These are phyloP conservation scores for Capreolus pygargus DNA, from an alignment of 2,113 vertebrate species.

Conservation along the genomic window DNA sequence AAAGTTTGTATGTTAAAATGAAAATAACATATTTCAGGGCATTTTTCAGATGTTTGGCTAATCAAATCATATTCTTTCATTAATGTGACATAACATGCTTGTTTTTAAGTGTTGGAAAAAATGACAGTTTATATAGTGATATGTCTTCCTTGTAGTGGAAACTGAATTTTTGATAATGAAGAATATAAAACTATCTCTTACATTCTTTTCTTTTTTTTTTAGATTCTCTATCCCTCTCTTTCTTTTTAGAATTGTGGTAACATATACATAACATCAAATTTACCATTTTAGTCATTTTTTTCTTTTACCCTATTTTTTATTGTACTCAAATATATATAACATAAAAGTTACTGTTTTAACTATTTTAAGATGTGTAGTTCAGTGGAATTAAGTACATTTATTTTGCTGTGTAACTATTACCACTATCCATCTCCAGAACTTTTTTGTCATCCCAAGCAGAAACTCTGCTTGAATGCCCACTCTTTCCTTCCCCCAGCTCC, in stretches of 20 bases:
- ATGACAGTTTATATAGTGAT: background rate
- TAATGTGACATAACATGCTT: conserved; percentile 18
- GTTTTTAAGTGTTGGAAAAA: background rate
- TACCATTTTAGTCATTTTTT: background rate
- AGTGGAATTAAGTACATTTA: background rate
- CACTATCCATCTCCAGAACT: background rate
- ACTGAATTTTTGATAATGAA: conserved; percentile 34
- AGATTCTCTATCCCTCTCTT: background rate
- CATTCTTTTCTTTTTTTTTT: conserved; percentile 1
- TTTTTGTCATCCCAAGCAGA: background rate
- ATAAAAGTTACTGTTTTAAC: background rate
- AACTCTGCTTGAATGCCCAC: background rate
- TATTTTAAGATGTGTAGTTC: background rate
- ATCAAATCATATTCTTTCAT: conserved; percentile 36
- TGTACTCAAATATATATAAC: background rate
- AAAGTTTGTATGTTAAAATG: background rate
- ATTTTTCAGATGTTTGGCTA: background rate
- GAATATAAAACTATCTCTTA: background rate
- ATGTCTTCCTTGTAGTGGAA: background rate
- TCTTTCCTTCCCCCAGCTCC: background rate
- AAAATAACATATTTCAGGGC: background rate
- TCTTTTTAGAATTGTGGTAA: background rate
- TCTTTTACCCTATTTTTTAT: background rate
- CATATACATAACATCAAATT: background rate
- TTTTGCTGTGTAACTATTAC: background rate